phyloP scores from a whole-genome alignment of 2,888 invertebrate genomes.

The Ormyrus labotus region DNA sequence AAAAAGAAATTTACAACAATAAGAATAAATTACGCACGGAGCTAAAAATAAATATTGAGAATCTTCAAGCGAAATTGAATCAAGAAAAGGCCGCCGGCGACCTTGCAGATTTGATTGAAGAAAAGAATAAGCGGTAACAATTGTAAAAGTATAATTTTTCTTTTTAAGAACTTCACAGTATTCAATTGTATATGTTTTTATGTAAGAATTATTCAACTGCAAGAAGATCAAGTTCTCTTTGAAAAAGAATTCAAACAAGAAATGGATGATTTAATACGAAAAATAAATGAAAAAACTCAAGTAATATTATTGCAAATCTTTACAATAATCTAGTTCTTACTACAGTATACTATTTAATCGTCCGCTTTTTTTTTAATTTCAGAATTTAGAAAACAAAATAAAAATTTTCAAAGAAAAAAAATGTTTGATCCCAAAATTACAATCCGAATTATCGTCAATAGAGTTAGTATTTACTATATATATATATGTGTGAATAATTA shows the following conservation, averaged over 20 bases:
- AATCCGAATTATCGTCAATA: slow-evolving; percentile 16
- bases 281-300: slow-evolving; percentile 21
- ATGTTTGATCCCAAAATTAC: neutral
- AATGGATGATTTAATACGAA: slow-evolving; percentile 14
- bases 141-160: neutral
- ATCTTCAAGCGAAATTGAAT: slow-evolving; percentile 20
- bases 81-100: neutral
- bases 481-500: neutral
- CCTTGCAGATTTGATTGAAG: slow-evolving; percentile 10
- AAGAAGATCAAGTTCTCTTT: slow-evolving; percentile 9
- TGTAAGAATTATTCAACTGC: slow-evolving; percentile 32
- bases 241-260: slow-evolving; percentile 28
- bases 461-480: slow-evolving; percentile 36
- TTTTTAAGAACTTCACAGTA: neutral
- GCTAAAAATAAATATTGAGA: slow-evolving; percentile 12
- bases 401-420: slow-evolving; percentile 12
- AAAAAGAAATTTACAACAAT: neutral
- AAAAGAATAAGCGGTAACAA: slow-evolving; percentile 18
- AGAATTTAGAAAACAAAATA: slow-evolving; percentile 28
- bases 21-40: neutral
- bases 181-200: slow-evolving; percentile 1
- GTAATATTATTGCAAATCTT: slow-evolving; percentile 6
- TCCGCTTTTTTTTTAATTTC: neutral
- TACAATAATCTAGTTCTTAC: neutral
- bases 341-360: no score